These are phyloP conservation scores for Mormyrus iriodes DNA, from an alignment of 2,113 vertebrate genomes.

Conservation along the genomic window DNA sequence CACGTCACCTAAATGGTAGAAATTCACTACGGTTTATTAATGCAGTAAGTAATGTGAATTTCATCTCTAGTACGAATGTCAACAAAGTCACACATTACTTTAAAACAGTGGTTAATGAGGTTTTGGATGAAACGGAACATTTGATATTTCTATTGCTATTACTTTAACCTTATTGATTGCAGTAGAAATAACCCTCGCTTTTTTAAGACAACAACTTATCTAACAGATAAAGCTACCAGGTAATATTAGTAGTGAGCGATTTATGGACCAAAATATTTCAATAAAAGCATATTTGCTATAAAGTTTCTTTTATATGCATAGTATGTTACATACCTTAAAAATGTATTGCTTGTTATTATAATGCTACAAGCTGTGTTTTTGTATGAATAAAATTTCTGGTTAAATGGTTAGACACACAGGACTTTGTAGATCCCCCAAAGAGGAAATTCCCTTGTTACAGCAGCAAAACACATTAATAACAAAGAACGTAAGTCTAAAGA, in stretches of 20 bases:
- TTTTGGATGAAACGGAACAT: background rate
- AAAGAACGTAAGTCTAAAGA: too few species aligned
- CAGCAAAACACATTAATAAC: background rate
- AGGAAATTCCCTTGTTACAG: background rate
- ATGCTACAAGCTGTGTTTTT: background rate
- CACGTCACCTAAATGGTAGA: background rate
- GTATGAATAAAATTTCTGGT: background rate
- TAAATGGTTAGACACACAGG: background rate
- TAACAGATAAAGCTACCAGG: background rate
- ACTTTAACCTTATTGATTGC: background rate
- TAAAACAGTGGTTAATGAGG: background rate
- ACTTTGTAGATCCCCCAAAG: background rate
- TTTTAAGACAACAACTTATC: background rate
- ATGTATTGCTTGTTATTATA: background rate
- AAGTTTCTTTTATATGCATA: background rate
- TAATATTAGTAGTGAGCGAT: background rate
- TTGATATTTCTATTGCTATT: background rate
- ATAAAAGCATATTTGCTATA: too few species aligned
- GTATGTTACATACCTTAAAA: background rate
- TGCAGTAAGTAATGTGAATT: background rate
- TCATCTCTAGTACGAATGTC: background rate
- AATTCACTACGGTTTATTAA: background rate
- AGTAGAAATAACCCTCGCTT: background rate
- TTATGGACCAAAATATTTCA: too few species aligned
- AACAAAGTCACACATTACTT: background rate